Evolutionary conservation across 1,140 invertebrate species (phyloP).

Genomic region (Anthonomus grandis): DNA sequence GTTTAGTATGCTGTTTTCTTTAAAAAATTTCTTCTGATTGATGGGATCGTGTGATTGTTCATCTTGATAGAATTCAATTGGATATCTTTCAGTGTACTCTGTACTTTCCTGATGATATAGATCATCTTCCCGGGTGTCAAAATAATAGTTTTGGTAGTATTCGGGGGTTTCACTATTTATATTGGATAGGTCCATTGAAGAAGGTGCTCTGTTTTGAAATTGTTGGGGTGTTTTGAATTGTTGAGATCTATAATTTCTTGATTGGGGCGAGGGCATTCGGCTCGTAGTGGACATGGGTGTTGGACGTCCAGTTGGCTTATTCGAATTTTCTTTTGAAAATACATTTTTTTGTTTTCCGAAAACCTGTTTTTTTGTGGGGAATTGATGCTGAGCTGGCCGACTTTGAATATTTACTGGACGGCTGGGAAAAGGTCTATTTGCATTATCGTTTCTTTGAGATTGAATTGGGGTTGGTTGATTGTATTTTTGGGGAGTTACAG

Average conservation of each 20-base stretch:
- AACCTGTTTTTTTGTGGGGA: slow-evolving; percentile 26
- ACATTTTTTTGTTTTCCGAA: slow-evolving; percentile 29
- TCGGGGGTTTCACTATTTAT: background rate
- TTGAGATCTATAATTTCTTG: background rate
- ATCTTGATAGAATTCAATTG: no score
- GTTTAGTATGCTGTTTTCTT: background rate
- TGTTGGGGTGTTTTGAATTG: background rate
- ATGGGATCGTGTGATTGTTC: no score
- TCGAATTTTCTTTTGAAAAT: no score
- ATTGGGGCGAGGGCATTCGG: background rate
- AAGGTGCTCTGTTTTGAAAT: background rate
- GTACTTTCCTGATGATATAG: background rate
- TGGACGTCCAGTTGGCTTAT: background rate
- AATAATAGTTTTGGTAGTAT: background rate
- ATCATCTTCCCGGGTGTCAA: background rate
- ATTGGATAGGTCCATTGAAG: background rate
- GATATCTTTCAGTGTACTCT: background rate
- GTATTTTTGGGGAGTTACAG: no score
- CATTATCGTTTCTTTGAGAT: no score
- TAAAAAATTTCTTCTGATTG: slow-evolving; percentile 7
- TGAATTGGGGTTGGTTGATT: no score
- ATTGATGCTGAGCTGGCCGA: slow-evolving; percentile 15
- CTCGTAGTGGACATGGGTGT: background rate
- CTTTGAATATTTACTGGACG: slow-evolving; percentile 17
- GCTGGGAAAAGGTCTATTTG: no score